Evolutionary conservation across 2,797 vertebrate genomes (phyloP), one percentile per base, ranked within the genome.

Genomic region (Thalassophryne amazonica): DNA sequence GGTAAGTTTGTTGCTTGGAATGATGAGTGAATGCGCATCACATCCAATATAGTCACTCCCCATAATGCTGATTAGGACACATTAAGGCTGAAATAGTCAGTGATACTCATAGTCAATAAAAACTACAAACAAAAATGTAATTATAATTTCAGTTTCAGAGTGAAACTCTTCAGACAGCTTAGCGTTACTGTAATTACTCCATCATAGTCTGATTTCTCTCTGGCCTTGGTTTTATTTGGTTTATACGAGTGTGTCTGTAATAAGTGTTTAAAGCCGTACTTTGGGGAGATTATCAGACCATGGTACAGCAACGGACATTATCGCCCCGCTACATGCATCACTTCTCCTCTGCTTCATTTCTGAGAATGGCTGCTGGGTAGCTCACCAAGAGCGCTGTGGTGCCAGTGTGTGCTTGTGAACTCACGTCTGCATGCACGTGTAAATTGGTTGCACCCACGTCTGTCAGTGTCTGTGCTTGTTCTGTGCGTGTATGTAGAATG

Each of bases 241-340:
- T 81, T 70, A 49, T 77, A 50, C 11, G 58, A 75, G 75, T 71
- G 76, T 66, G 61, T 75, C 72, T 74, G 64, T 80, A 75, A 85
- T 76, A 80, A 81, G 72, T 75, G 66, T 81, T 78, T 77, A 83
- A 85, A 77, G 79, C 60, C 6, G 36, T 30, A 69, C 79, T 68
- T 57, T 19, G 39, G 80, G 79, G 84, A 85, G 84, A 80, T 81
- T 83, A 86, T 83, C 81, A 60, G 69, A 62, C 74, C 74, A 62
- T 43, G 71, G 75, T 58, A 67, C 58, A 69, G 74, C 54, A 23
- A 60, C 69, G 72, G 78, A 82, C 84, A 85, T 86, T 85, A 86
- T 86, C 83, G 27, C 79, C 76, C 64, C 23, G 69, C 75, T 72
- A 83, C 82, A 87, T 84, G 81, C 87, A 81, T 83, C 60, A 38